Percentiles rank a stretch among this genome's conserved stretches.
Conservation (phyloP, 2,888 invertebrate species). For the Epicampocera succincta region DNA sequence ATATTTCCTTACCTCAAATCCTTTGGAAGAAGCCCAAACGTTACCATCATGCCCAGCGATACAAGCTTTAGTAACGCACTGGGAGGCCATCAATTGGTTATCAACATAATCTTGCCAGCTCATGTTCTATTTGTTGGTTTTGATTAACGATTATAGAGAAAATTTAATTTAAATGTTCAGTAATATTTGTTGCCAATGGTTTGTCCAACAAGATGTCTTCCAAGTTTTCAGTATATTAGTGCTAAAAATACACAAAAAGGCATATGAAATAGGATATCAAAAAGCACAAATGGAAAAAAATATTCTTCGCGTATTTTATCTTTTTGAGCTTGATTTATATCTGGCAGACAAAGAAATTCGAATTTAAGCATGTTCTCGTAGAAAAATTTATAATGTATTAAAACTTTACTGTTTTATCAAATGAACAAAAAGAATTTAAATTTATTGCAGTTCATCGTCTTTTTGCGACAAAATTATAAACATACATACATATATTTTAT, state of each 20-base stretch:
- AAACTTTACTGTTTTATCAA: not conserved
- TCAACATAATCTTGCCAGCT: constrained; percentile 99
- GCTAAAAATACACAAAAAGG: constrained; percentile 51
- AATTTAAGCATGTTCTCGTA: not conserved
- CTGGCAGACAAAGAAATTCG: constrained; percentile 7
- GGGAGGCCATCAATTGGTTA: constrained; percentile 97
- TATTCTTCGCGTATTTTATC: constrained; percentile 20
- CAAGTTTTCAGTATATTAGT: constrained; percentile 24
- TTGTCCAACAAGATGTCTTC: constrained; percentile 23
- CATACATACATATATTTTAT: constrained; percentile 29
- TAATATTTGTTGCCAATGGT: constrained; percentile 26
- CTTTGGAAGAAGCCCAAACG: constrained; percentile 96
- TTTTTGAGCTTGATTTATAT: constrained; percentile 3
- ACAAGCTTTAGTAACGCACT: constrained; percentile 96
- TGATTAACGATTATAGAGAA: constrained; percentile 44
- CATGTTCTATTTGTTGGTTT: constrained; percentile 83
- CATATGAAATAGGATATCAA: constrained; percentile 4
- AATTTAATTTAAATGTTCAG: constrained; percentile 35
- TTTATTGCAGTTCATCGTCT: constrained; percentile 8
- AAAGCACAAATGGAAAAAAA: constrained; percentile 60
- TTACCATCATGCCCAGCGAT: constrained; percentile 97
- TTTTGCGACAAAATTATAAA: constrained; percentile 8
- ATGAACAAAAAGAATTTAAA: constrained; percentile 11
- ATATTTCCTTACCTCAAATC: constrained; percentile 92
- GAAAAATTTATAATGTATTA: too few species aligned